These are phyloP conservation scores for Synaphobranchus kaupii DNA, from an alignment of 2,797 vertebrate species.

Conservation along the genomic window DNA sequence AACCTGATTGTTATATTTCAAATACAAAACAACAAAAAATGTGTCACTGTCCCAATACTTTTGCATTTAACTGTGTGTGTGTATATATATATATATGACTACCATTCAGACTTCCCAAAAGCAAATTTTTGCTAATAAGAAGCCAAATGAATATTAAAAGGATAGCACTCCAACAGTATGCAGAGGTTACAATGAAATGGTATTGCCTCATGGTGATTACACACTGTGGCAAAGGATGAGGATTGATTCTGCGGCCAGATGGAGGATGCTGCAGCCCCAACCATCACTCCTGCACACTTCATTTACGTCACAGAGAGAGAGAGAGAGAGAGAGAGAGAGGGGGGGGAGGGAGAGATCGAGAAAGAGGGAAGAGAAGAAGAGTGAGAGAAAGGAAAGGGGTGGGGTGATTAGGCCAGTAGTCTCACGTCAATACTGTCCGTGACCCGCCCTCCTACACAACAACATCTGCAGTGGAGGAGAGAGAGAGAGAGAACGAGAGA, in stretches of 20 bases:
- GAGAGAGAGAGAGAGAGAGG: conserved; percentile 45
- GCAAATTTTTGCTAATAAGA: not conserved
- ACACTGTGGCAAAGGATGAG: conserved; percentile 30
- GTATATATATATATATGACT: not conserved
- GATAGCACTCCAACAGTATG: not conserved
- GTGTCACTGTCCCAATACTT: too few relatives aligned
- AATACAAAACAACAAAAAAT: too few relatives aligned
- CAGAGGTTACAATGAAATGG: not conserved
- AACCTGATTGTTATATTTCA: too few relatives aligned
- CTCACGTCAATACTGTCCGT: conserved; percentile 1
- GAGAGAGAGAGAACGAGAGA: too few relatives aligned
- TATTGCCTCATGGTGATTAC: not conserved
- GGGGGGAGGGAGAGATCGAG: not conserved
- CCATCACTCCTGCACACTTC: conserved; percentile 53
- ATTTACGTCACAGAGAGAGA: conserved; percentile 58
- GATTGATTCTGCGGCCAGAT: conserved; percentile 63
- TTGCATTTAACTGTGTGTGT: too few relatives aligned
- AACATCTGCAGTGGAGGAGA: not conserved
- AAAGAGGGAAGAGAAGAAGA: not conserved
- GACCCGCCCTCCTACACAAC: not conserved
- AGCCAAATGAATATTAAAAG: not conserved
- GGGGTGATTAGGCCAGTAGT: not conserved
- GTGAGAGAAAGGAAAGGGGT: not conserved
- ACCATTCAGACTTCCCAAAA: not conserved
- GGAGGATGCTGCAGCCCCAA: conserved; percentile 56